Evolutionary conservation across 2,113 vertebrate species (phyloP).

Genomic region (Elephantulus edwardii): DNA sequence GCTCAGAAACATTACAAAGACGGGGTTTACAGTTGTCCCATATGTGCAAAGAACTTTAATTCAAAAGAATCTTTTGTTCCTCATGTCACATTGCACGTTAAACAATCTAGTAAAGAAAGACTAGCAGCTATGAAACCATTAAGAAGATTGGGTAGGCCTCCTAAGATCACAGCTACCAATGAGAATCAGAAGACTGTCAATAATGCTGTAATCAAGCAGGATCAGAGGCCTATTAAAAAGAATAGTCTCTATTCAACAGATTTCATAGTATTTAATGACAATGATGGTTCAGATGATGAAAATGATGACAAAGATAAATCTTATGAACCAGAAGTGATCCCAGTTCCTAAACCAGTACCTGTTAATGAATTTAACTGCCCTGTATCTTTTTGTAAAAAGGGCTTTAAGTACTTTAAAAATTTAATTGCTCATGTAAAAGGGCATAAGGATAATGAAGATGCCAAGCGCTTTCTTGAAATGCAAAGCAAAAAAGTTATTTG

Average conservation of each 20-base stretch:
- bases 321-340: constrained; percentile 83
- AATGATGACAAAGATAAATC: constrained; percentile 86
- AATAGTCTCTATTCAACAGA: constrained; percentile 87
- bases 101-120: constrained; percentile 96
- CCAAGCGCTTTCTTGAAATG: constrained; percentile 96
- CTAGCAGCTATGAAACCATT: constrained; percentile 93
- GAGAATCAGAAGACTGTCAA: constrained; percentile 86
- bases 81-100: constrained; percentile 96
- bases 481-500: constrained; percentile 97
- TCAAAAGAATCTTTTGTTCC: constrained; percentile 95
- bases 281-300: constrained; percentile 85
- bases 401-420: constrained; percentile 97
- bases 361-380: constrained; percentile 93
- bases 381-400: constrained; percentile 92
- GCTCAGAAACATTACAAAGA: constrained; percentile 95
- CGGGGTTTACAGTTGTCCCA: constrained; percentile 94
- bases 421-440: constrained; percentile 93
- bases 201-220: constrained; percentile 86
- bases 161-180: constrained; percentile 84
- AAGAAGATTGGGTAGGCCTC: constrained; percentile 88
- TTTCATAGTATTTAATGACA: constrained; percentile 85
- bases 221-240: constrained; percentile 88
- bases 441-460: constrained; percentile 94
- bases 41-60: constrained; percentile 94
- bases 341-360: constrained; percentile 79